A percentile compares a stretch with the other conserved stretches of the same genome.
phyloP scores from a whole-genome alignment of 2,797 vertebrate species.

The Aulostomus chinensis region DNA sequence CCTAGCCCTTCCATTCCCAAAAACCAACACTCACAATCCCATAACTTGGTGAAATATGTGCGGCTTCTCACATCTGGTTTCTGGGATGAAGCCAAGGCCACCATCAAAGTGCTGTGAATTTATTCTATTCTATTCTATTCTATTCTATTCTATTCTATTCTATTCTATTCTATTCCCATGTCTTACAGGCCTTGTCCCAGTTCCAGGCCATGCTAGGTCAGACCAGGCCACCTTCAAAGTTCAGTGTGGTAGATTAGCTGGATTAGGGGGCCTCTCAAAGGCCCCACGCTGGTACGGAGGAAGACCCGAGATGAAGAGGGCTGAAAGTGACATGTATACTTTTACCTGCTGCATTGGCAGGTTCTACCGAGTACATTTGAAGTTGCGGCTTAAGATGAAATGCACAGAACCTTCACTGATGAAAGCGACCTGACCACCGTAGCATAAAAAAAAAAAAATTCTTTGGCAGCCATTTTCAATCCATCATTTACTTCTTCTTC shows the following conservation, averaged over 20 bases:
- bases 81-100: slow-evolving; percentile 14
- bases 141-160: slow-evolving; percentile 28
- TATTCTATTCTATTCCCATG: slow-evolving; percentile 30
- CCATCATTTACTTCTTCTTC: slow-evolving; percentile 28
- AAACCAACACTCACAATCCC: slow-evolving; percentile 37
- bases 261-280: slow-evolving; percentile 91
- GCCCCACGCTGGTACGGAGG: slow-evolving; percentile 89
- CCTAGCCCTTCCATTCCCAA: slow-evolving; percentile 38
- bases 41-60: slow-evolving; percentile 37
- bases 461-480: slow-evolving; percentile 14
- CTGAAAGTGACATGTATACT: slow-evolving; percentile 84
- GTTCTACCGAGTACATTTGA: slow-evolving; percentile 51
- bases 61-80: slow-evolving; percentile 39
- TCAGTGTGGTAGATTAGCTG: slow-evolving; percentile 94
- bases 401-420: slow-evolving; percentile 2
- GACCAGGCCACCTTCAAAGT: slow-evolving; percentile 89
- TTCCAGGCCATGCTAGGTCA: slow-evolving; percentile 72
- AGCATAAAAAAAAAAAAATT: not conserved
- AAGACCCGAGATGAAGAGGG: slow-evolving; percentile 85
- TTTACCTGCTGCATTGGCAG: slow-evolving; percentile 75
- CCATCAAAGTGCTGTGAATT: slow-evolving; percentile 23
- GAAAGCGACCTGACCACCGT: slow-evolving; percentile 2
- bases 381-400: slow-evolving; percentile 15
- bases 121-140: slow-evolving; percentile 13
- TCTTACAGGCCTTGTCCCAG: slow-evolving; percentile 50